Evolutionary conservation across 2,888 invertebrate species (phyloP).

Genomic region (Agrilus cyanescens): DNA sequence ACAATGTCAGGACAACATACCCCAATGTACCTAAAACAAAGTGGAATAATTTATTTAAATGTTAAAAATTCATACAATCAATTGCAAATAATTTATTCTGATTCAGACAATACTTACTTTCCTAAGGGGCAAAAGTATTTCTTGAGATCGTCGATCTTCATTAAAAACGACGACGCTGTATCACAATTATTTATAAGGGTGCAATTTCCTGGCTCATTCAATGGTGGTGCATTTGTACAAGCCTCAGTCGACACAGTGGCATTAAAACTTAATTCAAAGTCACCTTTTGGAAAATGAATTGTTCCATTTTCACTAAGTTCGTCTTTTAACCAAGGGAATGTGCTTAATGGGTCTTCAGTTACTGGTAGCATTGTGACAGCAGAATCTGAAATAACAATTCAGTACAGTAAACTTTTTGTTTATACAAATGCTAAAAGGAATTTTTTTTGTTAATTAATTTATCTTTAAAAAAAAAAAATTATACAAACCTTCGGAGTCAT

Average conservation of each 20-base stretch:
- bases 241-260: conserved; percentile 12
- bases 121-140: conserved; percentile 1
- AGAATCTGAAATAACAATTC: neutral
- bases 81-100: neutral
- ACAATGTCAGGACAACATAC: neutral
- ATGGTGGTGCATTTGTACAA: conserved; percentile 13
- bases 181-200: conserved; percentile 12
- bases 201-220: conserved; percentile 13
- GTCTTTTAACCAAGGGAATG: conserved; percentile 7
- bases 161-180: conserved; percentile 1
- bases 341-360: conserved; percentile 5
- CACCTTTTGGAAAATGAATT: conserved; percentile 8
- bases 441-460: no score
- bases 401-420: no score
- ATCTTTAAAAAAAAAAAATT: no score
- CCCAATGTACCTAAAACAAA: neutral
- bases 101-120: neutral
- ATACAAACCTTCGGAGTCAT: no score
- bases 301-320: conserved; percentile 3
- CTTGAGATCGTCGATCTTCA: neutral
- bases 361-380: neutral
- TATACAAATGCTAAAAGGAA: no score
- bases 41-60: neutral
- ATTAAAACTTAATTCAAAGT: conserved; percentile 14
- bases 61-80: no score